Evolutionary conservation across 2,888 invertebrate genomes (phyloP).

Genomic region (Tyria jacobaeae): DNA sequence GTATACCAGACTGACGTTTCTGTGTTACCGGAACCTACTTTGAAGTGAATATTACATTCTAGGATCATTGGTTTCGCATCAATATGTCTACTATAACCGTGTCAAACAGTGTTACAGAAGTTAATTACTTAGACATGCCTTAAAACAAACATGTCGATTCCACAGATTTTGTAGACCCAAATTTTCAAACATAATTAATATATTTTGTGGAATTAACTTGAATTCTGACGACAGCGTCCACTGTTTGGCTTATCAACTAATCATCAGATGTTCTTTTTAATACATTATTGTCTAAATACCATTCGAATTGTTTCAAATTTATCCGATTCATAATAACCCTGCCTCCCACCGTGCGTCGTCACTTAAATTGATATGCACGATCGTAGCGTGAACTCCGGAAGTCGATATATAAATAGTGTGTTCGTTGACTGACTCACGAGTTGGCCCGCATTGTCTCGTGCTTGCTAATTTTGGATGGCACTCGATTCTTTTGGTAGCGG

Average conservation of each 20-base stretch:
- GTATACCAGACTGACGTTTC: slow-evolving; percentile 19
- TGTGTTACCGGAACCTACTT: slow-evolving; percentile 17
- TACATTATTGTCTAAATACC: not conserved
- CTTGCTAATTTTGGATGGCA: slow-evolving; percentile 51
- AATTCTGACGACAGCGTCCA: not conserved
- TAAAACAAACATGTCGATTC: not conserved
- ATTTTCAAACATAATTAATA: too few species aligned
- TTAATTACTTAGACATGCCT: not conserved
- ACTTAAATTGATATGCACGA: slow-evolving; percentile 61
- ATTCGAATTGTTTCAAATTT: slow-evolving; percentile 4
- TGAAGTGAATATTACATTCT: slow-evolving; percentile 5
- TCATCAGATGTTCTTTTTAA: not conserved
- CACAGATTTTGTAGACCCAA: not conserved
- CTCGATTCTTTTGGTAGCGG: slow-evolving; percentile 21
- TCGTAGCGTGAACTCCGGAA: slow-evolving; percentile 53
- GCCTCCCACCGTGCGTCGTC: slow-evolving; percentile 31
- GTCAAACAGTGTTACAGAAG: not conserved
- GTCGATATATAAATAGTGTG: slow-evolving; percentile 57
- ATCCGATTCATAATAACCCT: slow-evolving; percentile 5
- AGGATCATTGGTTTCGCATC: slow-evolving; percentile 6
- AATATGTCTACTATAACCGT: not conserved
- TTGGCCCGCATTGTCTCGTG: slow-evolving; percentile 53
- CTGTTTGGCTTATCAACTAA: not conserved
- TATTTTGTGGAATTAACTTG: too few species aligned
- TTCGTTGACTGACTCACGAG: slow-evolving; percentile 52